phyloP scores from a whole-genome alignment of 2,797 vertebrate species.

The Catharus ustulatus region DNA sequence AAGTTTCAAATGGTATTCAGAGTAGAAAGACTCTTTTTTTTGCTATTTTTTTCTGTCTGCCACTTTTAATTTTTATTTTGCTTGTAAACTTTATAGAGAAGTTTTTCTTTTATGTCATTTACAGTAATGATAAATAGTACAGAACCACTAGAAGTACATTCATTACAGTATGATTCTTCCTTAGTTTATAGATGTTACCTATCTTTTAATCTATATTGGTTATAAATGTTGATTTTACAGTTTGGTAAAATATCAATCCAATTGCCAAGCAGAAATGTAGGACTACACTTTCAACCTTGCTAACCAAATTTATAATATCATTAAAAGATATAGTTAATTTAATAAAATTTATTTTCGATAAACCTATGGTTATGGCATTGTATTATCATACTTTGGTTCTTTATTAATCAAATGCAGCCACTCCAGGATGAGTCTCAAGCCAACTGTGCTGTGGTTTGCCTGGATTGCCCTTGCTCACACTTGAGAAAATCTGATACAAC shows the following conservation, averaged over 20 bases:
- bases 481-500: background rate
- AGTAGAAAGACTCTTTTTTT: background rate
- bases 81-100: background rate
- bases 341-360: background rate
- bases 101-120: background rate
- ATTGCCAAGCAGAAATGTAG: background rate
- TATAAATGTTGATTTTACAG: background rate
- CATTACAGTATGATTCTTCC: background rate
- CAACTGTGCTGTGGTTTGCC: background rate
- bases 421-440: background rate
- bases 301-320: background rate
- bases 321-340: background rate
- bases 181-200: background rate
- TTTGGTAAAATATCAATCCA: background rate
- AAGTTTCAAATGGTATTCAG: background rate
- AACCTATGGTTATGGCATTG: background rate
- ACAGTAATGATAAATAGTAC: background rate
- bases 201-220: background rate
- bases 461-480: background rate
- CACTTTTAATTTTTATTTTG: background rate
- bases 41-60: background rate
- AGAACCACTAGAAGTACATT: background rate
- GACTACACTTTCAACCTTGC: background rate
- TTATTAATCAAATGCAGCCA: background rate
- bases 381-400: background rate